Percentiles rank a stretch among this genome's conserved stretches.
These are phyloP conservation scores for Drosophila anomelani DNA, from an alignment of 2,888 invertebrate genomes.

Conservation along the genomic window DNA sequence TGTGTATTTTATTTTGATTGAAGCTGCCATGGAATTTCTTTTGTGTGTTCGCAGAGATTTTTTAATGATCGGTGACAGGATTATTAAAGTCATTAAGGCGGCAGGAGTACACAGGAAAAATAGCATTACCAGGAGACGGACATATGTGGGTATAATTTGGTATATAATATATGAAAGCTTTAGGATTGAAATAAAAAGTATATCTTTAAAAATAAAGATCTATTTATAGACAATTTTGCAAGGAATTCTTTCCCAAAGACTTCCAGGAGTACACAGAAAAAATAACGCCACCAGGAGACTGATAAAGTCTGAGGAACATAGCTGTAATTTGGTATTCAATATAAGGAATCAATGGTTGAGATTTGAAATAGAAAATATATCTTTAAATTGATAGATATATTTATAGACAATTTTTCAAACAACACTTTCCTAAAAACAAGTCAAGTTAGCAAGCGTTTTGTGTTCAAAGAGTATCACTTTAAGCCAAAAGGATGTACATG, in stretches of 20 bases:
- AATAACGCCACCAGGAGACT: neutral
- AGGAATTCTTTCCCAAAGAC: too few relatives aligned
- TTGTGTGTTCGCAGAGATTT: constrained; percentile 76
- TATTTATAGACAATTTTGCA: neutral
- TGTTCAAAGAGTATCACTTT: neutral
- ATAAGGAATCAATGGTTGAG: too few relatives aligned
- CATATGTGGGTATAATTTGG: neutral
- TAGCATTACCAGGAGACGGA: neutral
- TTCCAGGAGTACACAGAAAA: constrained; percentile 25
- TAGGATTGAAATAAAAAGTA: neutral
- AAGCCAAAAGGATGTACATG: neutral
- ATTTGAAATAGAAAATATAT: neutral
- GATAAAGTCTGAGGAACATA: too few relatives aligned
- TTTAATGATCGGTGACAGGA: constrained; percentile 80
- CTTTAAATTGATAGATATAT: neutral
- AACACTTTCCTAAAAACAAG: neutral
- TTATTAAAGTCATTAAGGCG: constrained; percentile 78
- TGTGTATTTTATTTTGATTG: constrained; percentile 79
- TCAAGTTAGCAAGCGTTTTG: neutral
- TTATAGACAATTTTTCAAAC: neutral
- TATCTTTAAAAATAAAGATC: neutral
- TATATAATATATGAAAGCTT: neutral
- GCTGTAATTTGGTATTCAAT: too few relatives aligned
- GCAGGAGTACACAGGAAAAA: constrained; percentile 33
- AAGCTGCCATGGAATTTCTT: constrained; percentile 80